Percentiles rank a stretch among this genome's conserved stretches.
Conservation (phyloP, 2,888 invertebrate genomes). For the Amphiduros pacificus region DNA sequence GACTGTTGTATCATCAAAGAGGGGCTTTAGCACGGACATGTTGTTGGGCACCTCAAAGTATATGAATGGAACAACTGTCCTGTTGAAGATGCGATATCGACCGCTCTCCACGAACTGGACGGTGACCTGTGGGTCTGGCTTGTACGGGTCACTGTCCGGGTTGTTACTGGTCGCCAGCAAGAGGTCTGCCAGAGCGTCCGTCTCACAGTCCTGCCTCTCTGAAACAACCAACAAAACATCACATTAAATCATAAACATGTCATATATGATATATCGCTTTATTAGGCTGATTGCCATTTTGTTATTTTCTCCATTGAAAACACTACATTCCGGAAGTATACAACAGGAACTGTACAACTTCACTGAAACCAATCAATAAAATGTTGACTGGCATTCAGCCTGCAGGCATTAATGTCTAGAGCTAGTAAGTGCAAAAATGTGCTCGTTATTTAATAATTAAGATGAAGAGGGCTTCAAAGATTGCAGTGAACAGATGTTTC, state of each 20-base stretch:
- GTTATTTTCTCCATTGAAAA: too few species aligned
- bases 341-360: too few species aligned
- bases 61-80: slow-evolving; percentile 33
- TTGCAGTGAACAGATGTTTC: too few species aligned
- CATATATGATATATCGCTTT: too few species aligned
- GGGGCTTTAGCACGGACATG: slow-evolving; percentile 40
- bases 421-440: background rate
- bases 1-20: slow-evolving; percentile 41
- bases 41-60: slow-evolving; percentile 38
- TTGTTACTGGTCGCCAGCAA: slow-evolving; percentile 17
- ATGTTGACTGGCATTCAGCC: background rate
- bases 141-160: slow-evolving; percentile 26
- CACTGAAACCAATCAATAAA: too few species aligned
- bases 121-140: slow-evolving; percentile 21
- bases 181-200: slow-evolving; percentile 25
- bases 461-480: too few species aligned
- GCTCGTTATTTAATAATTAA: too few species aligned
- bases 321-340: too few species aligned
- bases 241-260: background rate
- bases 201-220: slow-evolving; percentile 27
- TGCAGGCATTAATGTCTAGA: background rate
- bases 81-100: slow-evolving; percentile 30
- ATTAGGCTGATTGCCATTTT: too few species aligned
- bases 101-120: slow-evolving; percentile 21
- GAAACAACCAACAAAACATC: background rate